Conservation (phyloP, 2,797 vertebrate genomes). For the Menidia menidia region DNA sequence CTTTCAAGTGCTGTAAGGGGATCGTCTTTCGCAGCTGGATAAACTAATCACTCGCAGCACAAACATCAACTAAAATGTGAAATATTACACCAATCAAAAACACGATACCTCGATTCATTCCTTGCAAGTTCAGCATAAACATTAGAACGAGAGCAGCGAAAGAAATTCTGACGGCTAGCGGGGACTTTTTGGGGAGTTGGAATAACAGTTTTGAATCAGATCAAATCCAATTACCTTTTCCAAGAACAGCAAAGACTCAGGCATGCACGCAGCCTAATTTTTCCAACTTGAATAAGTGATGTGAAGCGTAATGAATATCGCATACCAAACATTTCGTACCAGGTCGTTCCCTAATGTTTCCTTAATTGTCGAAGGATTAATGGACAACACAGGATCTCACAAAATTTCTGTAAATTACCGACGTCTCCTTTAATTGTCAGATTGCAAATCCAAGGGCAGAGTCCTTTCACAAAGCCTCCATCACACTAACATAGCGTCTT, state of each 20-base stretch:
- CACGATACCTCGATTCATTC: conserved; percentile 62
- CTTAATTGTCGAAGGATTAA: conserved; percentile 68
- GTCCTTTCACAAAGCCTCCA: conserved; percentile 58
- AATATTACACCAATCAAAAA: conserved; percentile 76
- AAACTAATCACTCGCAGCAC: conserved; percentile 75
- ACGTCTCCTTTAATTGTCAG: conserved; percentile 78
- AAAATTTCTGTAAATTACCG: conserved; percentile 67
- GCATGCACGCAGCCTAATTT: conserved; percentile 35
- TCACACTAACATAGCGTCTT: conserved; percentile 74
- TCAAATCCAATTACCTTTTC: conserved; percentile 39
- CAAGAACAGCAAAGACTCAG: conserved; percentile 40
- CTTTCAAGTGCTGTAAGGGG: conserved; percentile 59
- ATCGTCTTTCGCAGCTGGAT: conserved; percentile 81
- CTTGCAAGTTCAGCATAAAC: conserved; percentile 63
- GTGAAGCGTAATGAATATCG: conserved; percentile 56
- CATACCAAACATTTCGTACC: conserved; percentile 51
- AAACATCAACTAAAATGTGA: conserved; percentile 78
- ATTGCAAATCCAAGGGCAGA: conserved; percentile 82
- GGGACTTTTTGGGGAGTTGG: conserved; percentile 42
- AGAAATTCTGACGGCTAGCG: conserved; percentile 53
- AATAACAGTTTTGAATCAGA: conserved; percentile 48
- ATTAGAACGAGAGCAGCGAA: conserved; percentile 33
- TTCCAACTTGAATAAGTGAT: conserved; percentile 46
- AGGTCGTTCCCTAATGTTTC: conserved; percentile 47
- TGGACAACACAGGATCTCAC: conserved; percentile 60